phyloP scores from a whole-genome alignment of 2,113 vertebrate species.

The Melanocharis versteri region DNA sequence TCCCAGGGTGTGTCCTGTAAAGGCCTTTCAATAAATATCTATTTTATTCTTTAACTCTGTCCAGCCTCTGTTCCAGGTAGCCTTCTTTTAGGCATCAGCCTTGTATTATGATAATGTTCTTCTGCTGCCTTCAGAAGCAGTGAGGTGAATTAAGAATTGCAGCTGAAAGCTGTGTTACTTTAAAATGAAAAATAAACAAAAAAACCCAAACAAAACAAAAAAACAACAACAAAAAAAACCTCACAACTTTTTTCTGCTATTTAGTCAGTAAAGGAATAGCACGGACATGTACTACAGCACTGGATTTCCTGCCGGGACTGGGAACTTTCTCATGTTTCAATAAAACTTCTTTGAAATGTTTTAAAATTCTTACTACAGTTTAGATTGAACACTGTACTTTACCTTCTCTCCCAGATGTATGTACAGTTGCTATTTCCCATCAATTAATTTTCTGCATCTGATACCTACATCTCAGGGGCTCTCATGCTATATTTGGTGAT shows the following conservation, averaged over 20 bases:
- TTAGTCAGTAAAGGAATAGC: not conserved
- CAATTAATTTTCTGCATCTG: not conserved
- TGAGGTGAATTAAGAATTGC: not conserved
- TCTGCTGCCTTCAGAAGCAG: not conserved
- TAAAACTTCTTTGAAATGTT: not conserved
- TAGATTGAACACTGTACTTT: not conserved
- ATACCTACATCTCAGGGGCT: not conserved
- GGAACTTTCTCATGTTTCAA: not conserved
- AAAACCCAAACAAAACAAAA: too few species aligned
- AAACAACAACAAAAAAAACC: too few species aligned
- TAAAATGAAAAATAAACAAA: not conserved
- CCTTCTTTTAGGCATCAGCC: too few species aligned
- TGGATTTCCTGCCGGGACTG: not conserved
- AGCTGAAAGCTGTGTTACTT: not conserved
- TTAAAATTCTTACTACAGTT: not conserved
- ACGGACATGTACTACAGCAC: not conserved
- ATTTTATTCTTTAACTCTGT: too few species aligned
- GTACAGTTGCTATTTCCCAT: not conserved
- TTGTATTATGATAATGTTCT: not conserved
- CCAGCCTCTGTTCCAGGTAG: too few species aligned
- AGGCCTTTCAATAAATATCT: too few species aligned
- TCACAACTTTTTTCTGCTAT: not conserved
- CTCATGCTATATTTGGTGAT: not conserved
- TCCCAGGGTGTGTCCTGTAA: too few species aligned
- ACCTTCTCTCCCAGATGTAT: not conserved